Evolutionary conservation across 2,888 invertebrate genomes (phyloP).

Genomic region (Macaria liturata): DNA sequence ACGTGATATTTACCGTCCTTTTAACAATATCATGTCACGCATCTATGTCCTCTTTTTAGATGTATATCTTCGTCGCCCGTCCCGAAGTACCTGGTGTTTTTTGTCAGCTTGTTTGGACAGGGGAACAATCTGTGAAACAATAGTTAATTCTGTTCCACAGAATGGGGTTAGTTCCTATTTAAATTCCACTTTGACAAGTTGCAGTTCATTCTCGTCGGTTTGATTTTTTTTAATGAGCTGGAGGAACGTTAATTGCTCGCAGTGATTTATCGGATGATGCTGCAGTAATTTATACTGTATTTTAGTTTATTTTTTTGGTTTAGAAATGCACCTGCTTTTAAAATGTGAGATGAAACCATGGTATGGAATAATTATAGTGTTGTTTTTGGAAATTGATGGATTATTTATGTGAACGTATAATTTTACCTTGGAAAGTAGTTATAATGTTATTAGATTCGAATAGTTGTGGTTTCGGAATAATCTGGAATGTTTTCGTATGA

Average conservation of each 20-base stretch:
- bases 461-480: conserved; percentile 5
- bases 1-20: conserved; percentile 37
- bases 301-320: conserved; percentile 28
- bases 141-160: conserved; percentile 58
- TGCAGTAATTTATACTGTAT: conserved; percentile 33
- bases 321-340: conserved; percentile 33
- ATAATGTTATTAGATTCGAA: conserved; percentile 8
- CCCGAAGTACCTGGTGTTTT: conserved; percentile 73
- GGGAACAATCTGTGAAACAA: conserved; percentile 73
- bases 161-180: conserved; percentile 65
- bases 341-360: conserved; percentile 13
- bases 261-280: conserved; percentile 62
- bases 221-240: conserved; percentile 42
- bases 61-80: conserved; percentile 42
- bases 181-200: conserved; percentile 64
- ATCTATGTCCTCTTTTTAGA: conserved; percentile 33
- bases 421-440: conserved; percentile 10
- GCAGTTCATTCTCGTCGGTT: conserved; percentile 50
- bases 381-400: conserved; percentile 19
- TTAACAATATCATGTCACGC: conserved; percentile 26
- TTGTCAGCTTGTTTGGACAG: conserved; percentile 73
- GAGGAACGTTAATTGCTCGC: conserved; percentile 53
- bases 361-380: conserved; percentile 18
- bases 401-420: conserved; percentile 11
- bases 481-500: neutral